Evolutionary conservation across 2,888 invertebrate genomes (phyloP), one percentile per base, ranked within the genome.

Genomic region (Drosophila ezoana): DNA sequence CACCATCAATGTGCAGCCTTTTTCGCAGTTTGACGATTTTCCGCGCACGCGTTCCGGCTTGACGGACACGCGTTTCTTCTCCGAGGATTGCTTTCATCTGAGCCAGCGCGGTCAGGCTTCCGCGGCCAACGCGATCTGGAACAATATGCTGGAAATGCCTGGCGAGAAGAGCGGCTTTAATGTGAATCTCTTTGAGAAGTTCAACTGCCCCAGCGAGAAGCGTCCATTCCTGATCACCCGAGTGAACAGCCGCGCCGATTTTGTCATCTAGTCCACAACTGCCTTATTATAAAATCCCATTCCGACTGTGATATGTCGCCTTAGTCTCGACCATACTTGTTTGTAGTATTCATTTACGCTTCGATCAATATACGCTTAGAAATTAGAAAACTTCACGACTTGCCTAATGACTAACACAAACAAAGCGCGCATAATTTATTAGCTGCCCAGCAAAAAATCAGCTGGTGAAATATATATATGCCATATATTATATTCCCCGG

Each of bases 61-160:
- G 1, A 90, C 92, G 0, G 94, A 95, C 89, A 91, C 92, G 40
- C 90, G 93, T 0, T 94, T 93, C 86, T 89, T 94, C 49, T 93
- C 95, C 0, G 89, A 90, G 38, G 95, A 95, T 85, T 95, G 95
- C 86, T 95, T 95, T 76, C 95, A 95, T 85, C 90, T 94, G 6
- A 94, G 94, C 73, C 95, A 95, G 84, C 94, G 93, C 76, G 92
- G 93, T 14, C 93, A 94, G 69, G 94, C 94, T 56, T 41, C 72
- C 81, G 94, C 93, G 73, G 92, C 94, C 16, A 94, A 94, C 81
- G 92, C 93, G 11, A 78, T 94, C 2, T 95, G 95, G 95, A 95
- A 95, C 80, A 95, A 94, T 76, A 92, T 95, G 90, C 74, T 95
- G 62, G 93, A 94, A 87, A 93, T 93, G 13, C 92, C 93, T 1